phyloP scores from a whole-genome alignment of 2,888 invertebrate genomes.

The Agrochola lychnidis region DNA sequence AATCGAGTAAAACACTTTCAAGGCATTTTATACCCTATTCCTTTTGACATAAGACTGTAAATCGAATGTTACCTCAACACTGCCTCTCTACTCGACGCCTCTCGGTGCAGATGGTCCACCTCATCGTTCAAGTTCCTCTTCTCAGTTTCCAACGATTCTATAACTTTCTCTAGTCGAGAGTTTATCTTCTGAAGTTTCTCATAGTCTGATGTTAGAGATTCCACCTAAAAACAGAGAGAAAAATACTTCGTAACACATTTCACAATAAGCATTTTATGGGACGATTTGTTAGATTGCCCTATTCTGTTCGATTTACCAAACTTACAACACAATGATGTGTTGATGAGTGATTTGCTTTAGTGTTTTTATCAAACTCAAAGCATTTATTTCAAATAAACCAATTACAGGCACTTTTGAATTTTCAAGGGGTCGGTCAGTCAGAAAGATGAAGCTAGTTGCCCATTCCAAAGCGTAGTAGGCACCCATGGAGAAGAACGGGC shows the following conservation, averaged over 20 bases:
- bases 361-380: too few relatives aligned
- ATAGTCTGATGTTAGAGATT: constrained; percentile 94
- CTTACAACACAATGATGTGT: too few relatives aligned
- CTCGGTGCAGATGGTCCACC: constrained; percentile 94
- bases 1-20: not conserved
- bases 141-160: constrained; percentile 94
- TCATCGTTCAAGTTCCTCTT: constrained; percentile 94
- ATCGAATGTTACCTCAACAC: constrained; percentile 87
- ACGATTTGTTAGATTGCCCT: not conserved
- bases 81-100: constrained; percentile 93
- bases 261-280: not conserved
- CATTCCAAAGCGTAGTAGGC: too few relatives aligned
- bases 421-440: too few relatives aligned
- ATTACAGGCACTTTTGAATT: too few relatives aligned
- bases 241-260: not conserved
- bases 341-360: too few relatives aligned
- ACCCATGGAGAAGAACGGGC: too few relatives aligned
- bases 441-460: too few relatives aligned
- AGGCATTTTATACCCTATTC: not conserved
- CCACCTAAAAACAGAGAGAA: constrained; percentile 86
- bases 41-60: not conserved
- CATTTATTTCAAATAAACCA: too few relatives aligned
- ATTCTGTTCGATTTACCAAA: too few relatives aligned
- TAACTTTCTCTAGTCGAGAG: constrained; percentile 93
- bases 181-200: constrained; percentile 95